Conservation (phyloP, 2,888 invertebrate genomes). For the Ischnura elegans region DNA sequence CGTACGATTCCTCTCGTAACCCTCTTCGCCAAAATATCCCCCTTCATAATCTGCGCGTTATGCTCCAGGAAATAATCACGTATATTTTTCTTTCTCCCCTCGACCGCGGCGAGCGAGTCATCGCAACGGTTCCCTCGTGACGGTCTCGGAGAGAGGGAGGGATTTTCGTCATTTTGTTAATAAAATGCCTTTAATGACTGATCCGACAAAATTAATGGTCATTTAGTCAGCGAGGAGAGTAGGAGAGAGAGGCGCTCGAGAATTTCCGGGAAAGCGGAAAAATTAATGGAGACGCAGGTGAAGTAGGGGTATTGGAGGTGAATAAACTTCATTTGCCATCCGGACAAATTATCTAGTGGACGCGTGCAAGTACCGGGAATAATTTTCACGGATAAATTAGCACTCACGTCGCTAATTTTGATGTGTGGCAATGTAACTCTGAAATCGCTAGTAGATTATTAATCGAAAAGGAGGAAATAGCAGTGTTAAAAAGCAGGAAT, state of each 20-base stretch:
- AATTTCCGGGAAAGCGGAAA: not conserved
- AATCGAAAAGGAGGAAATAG: no score
- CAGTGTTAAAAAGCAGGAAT: no score
- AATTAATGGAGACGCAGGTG: not conserved
- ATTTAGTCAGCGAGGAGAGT: not conserved
- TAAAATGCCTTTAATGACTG: not conserved
- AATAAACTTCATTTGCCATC: no score
- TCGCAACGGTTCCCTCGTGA: not conserved
- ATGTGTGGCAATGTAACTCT: no score
- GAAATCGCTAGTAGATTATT: no score
- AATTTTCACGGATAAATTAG: no score
- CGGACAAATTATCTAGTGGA: no score
- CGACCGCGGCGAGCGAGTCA: not conserved
- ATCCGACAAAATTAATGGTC: not conserved
- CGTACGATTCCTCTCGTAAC: conserved; percentile 12
- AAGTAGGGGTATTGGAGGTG: no score
- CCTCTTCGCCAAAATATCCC: conserved; percentile 71
- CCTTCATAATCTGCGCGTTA: not conserved
- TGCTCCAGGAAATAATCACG: not conserved
- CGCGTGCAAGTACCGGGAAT: no score
- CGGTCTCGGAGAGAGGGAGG: not conserved
- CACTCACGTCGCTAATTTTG: no score
- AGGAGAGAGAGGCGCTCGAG: not conserved
- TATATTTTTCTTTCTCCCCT: not conserved
- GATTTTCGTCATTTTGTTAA: conserved; percentile 4